Percentiles rank a stretch among this genome's conserved stretches.
phyloP scores from a whole-genome alignment of 37 sponge, comb jelly and placozoan species.

The Spongilla lacustris region DNA sequence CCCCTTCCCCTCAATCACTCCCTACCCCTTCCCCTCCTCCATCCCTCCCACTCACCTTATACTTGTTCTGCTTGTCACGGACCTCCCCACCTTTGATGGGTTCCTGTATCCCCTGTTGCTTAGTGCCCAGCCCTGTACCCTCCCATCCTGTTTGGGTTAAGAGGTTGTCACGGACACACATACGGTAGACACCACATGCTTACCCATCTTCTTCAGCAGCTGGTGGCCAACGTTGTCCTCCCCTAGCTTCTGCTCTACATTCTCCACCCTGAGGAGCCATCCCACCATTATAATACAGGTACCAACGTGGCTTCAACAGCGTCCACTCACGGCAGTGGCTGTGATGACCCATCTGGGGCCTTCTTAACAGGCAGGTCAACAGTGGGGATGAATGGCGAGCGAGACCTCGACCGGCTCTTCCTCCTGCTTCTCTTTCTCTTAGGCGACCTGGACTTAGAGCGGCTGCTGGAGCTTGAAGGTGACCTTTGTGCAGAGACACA shows the following conservation, averaged over 20 bases:
- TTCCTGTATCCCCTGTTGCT: slow-evolving; percentile 86
- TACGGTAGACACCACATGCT: slow-evolving; percentile 12
- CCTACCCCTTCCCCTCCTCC: neutral
- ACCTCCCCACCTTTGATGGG: slow-evolving; percentile 87
- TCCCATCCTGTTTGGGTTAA: slow-evolving; percentile 76
- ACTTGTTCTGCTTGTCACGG: slow-evolving; percentile 79
- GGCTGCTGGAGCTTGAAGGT: slow-evolving; percentile 50
- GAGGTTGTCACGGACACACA: neutral
- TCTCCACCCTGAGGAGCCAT: neutral
- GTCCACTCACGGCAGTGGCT: neutral
- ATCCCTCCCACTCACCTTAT: slow-evolving; percentile 58
- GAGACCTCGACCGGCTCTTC: slow-evolving; percentile 34
- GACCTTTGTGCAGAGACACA: slow-evolving; percentile 12
- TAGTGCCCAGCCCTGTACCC: slow-evolving; percentile 83
- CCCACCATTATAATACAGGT: too few relatives aligned
- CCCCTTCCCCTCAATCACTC: too few relatives aligned
- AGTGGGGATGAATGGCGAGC: slow-evolving; percentile 69
- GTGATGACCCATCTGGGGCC: neutral
- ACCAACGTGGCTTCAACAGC: too few relatives aligned
- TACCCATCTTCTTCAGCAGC: slow-evolving; percentile 87
- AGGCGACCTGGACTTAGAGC: slow-evolving; percentile 71
- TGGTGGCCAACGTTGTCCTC: slow-evolving; percentile 87
- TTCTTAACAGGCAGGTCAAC: slow-evolving; percentile 11
- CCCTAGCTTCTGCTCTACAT: slow-evolving; percentile 14
- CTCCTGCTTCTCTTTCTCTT: neutral